These are phyloP conservation scores for Gorsachius goisagi DNA, from an alignment of 2,113 vertebrate species.

Conservation along the genomic window DNA sequence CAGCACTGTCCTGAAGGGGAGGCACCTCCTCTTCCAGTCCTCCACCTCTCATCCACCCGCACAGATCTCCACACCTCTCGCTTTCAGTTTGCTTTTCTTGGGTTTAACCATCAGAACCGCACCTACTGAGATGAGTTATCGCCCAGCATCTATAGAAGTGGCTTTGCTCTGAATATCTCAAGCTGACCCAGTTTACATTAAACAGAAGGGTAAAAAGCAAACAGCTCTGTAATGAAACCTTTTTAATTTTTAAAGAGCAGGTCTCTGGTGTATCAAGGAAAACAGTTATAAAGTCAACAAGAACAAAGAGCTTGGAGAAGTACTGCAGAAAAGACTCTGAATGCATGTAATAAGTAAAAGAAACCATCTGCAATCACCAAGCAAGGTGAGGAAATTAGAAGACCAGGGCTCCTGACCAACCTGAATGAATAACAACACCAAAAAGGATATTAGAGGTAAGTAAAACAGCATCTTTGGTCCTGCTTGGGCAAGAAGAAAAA, in stretches of 20 bases:
- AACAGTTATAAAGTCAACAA: background rate
- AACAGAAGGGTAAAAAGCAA: constrained; percentile 1
- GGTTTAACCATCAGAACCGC: background rate
- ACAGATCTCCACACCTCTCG: background rate
- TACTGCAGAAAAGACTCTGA: background rate
- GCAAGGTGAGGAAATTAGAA: background rate
- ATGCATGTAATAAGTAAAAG: background rate
- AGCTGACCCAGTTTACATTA: background rate
- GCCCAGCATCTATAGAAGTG: background rate
- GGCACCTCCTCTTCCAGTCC: background rate
- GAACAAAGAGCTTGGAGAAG: background rate
- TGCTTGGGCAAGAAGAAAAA: background rate
- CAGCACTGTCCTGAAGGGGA: background rate
- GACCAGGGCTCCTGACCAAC: background rate
- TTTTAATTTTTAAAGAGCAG: constrained; percentile 16
- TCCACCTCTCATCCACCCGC: accelerated
- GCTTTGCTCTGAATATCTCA: background rate
- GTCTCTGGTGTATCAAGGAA: background rate
- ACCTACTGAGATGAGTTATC: background rate
- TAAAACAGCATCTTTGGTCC: background rate
- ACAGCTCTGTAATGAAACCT: background rate
- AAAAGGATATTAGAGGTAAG: background rate
- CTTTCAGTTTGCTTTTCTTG: background rate
- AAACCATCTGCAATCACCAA: background rate
- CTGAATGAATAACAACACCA: background rate